phyloP scores from a whole-genome alignment of 2,888 invertebrate species.

The Cacoxenus indagator region DNA sequence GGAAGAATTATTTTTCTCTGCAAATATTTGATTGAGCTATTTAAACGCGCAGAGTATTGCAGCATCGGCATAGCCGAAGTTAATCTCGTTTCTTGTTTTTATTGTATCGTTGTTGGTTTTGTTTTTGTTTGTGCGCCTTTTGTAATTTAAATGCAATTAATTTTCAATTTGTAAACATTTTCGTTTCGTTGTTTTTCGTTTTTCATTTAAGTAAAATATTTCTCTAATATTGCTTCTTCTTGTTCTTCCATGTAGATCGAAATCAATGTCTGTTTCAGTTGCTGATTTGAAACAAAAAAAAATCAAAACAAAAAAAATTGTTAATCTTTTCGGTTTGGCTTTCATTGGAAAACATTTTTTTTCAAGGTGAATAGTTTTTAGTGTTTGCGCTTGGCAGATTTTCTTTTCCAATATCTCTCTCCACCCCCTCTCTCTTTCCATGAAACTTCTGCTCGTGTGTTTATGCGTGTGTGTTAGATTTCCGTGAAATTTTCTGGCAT shows the following conservation, averaged over 20 bases:
- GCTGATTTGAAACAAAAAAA: no score
- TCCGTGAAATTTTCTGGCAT: background rate
- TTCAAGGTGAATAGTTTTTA: background rate
- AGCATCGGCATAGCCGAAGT: no score
- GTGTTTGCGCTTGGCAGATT: background rate
- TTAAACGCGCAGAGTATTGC: no score
- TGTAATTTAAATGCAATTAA: conserved; percentile 58
- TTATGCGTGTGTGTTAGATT: background rate
- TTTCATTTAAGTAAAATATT: conserved; percentile 25
- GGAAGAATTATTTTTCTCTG: no score
- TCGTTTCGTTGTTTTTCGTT: conserved; percentile 26
- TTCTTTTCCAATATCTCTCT: no score
- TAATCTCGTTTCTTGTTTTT: no score
- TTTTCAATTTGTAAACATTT: conserved; percentile 51
- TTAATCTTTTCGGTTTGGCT: background rate
- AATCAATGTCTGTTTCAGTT: conserved; percentile 22
- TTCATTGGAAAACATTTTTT: background rate
- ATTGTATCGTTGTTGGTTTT: background rate
- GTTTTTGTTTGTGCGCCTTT: conserved; percentile 26
- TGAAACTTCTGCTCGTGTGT: background rate
- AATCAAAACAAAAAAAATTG: no score
- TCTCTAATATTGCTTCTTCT: conserved; percentile 33
- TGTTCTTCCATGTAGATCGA: conserved; percentile 17
- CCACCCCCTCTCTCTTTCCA: no score
- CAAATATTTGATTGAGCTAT: no score